These are phyloP conservation scores for Okapia johnstoni DNA, from an alignment of 2,113 vertebrate genomes.

Conservation along the genomic window DNA sequence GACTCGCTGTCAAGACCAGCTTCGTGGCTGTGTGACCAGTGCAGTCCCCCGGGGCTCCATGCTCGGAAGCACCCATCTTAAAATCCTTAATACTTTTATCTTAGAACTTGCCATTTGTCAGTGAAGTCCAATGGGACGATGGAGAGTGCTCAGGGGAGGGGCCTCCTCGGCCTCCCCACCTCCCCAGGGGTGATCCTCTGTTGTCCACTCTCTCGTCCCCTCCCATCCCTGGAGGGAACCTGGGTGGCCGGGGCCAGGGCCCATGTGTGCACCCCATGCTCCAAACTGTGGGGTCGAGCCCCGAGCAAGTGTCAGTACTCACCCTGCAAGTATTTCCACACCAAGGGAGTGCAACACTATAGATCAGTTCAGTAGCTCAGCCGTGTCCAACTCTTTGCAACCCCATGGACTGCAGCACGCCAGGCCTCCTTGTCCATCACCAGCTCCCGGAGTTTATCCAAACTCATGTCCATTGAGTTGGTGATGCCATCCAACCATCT, in stretches of 20 bases:
- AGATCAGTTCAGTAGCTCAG: neutral
- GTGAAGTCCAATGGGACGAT: neutral
- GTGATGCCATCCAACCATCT: neutral
- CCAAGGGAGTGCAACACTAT: fast-evolving
- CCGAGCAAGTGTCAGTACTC: neutral
- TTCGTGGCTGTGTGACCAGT: fast-evolving
- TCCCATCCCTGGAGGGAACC: neutral
- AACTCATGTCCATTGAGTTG: neutral
- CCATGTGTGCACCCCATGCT: fast-evolving
- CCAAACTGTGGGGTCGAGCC: fast-evolving
- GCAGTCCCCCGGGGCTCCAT: fast-evolving
- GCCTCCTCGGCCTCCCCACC: neutral
- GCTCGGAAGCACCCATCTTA: neutral
- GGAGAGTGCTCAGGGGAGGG: fast-evolving
- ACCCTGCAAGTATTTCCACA: neutral
- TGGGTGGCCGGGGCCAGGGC: fast-evolving
- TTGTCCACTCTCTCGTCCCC: fast-evolving
- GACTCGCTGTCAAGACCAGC: fast-evolving
- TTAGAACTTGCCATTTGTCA: neutral
- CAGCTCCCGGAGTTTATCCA: neutral
- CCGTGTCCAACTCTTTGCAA: fast-evolving
- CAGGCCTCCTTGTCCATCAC: neutral
- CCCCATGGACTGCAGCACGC: neutral
- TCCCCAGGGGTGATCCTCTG: neutral
- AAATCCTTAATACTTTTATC: neutral